Base-by-base conservation (phyloP, 2,797 vertebrate species). In the Coregonus ussuriensis region DNA sequence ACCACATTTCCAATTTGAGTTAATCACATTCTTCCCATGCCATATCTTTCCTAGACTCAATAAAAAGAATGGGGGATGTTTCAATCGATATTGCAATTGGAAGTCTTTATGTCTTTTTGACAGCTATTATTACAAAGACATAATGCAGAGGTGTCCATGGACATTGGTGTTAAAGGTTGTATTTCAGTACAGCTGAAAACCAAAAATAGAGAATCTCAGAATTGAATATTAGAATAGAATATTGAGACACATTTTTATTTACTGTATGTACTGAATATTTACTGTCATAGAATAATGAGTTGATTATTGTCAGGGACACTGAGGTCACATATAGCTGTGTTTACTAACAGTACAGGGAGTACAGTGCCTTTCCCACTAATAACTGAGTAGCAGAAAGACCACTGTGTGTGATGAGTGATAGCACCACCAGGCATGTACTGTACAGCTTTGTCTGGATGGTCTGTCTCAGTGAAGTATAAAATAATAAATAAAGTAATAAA, bases 1-100 rank as follows among this genome's bases (percentile, higher is more conserved):
- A 82, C 83, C 79, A 78, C 72, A 74, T 84, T 81, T 89, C 89
- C 83, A 87, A 80, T 91, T 87, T 84, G 53, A 78, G 80, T 80
- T 88, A 88, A 90, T 91, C 80, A 82, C 11, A 67, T 80, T 74
- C 2, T 85, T 29, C 70, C 21, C 33, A 82, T 81, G 59, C 16
- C 69, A 37, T 80, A 85, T 87, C 76, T 76, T 68, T 78, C 52
- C 78, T 66, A 75, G 59, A 81, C 54, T 81, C 56, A 72, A 14
- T 67, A 73, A 81, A 79, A 73, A 31, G 65, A 83, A 78, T 16
- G 18, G n/a, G 6, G 6, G 25, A 35, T 53, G 78, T 86, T 84
- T 79, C 70, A 84, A 78, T 75, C 25, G 62, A 77, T 74, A 77
- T 81, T 85, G 78, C 77, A 53, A n/a, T 79, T 72, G 25, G 62